Base-by-base conservation (phyloP, 1,140 invertebrate genomes). In the Drosophila repleta region DNA sequence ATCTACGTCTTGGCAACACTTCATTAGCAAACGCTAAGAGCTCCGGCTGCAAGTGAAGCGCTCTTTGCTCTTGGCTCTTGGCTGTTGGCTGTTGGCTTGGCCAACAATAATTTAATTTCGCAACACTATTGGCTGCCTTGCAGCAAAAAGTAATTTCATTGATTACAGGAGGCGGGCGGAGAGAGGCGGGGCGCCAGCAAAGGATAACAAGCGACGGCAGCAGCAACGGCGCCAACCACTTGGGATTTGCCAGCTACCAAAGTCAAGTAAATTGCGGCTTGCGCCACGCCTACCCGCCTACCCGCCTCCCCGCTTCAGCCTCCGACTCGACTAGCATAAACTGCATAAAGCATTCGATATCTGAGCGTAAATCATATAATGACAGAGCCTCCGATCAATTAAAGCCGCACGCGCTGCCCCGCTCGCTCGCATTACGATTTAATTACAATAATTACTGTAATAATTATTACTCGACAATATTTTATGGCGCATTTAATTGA, bases 121-220 rank as follows among this genome's bases (percentile, higher is more conserved):
- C 68, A 88, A 63, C 79, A 79, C 79, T 79, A 88, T 88, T 88
- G 83, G 73, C 76, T 78, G 81, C 77, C 70, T 68, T 74, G 58
- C 76, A 79, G 75, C 76, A 74, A 88, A 88, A 88, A 83, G 83
- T 88, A 88, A 88, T 88, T 79, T 83, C 83, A 88, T 88, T 88
- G 83, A 88, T 88, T 88, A 88, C 82, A 69, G 24, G 4, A 4
- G 8, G 7, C 10, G 32, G 11, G 32, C 3, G 32, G 48, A 17
- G 51, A 80, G 74, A 49, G 66, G 11, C 53, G 55, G 62, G 70
- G 43, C 48, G 35, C n/a, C n/a, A n/a, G n/a, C n/a, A 60, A 80
- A 76, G 77, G 79, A 79, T 84, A 83, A 78, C 79, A 83, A 84
- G 79, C 70, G 39, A 48, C 61, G 71, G 49, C 65, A 70, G 67